Conservation (phyloP, 2,113 vertebrate genomes). For the Caranx ignobilis region DNA sequence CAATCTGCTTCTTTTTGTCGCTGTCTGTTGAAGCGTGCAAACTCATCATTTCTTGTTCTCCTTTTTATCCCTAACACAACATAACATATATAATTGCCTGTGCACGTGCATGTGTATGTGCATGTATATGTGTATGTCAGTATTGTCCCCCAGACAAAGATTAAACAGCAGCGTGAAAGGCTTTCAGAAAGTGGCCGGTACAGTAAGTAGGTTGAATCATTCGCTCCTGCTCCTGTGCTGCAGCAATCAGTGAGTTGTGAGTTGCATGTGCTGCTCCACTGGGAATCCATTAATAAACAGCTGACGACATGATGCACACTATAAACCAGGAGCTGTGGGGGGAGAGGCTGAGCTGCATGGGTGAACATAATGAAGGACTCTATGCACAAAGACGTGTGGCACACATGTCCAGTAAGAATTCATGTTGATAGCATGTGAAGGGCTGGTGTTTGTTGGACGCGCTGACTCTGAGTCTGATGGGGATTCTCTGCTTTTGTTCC, state of each 20-base stretch:
- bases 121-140: neutral
- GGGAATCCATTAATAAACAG: constrained; percentile 67
- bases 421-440: neutral
- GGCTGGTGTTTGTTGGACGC: constrained; percentile 24
- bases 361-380: constrained; percentile 49
- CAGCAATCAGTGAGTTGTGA: constrained; percentile 43
- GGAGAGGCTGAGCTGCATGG: neutral
- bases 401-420: neutral
- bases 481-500: constrained; percentile 49
- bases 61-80: constrained; percentile 9
- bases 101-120: neutral
- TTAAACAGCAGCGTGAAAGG: constrained; percentile 12
- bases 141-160: neutral
- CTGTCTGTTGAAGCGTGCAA: neutral
- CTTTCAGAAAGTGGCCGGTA: constrained; percentile 16
- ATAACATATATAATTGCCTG: neutral
- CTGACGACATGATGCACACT: constrained; percentile 46
- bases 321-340: constrained; percentile 37
- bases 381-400: neutral
- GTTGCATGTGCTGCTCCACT: constrained; percentile 45
- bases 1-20: neutral
- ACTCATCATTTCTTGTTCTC: neutral
- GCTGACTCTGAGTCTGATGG: constrained; percentile 44
- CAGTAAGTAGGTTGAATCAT: constrained; percentile 58
- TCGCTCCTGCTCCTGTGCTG: constrained; percentile 22